A percentile compares a stretch with the other conserved stretches of the same genome.
phyloP scores from a whole-genome alignment of 1,140 invertebrate species.

The Dreissena polymorpha region DNA sequence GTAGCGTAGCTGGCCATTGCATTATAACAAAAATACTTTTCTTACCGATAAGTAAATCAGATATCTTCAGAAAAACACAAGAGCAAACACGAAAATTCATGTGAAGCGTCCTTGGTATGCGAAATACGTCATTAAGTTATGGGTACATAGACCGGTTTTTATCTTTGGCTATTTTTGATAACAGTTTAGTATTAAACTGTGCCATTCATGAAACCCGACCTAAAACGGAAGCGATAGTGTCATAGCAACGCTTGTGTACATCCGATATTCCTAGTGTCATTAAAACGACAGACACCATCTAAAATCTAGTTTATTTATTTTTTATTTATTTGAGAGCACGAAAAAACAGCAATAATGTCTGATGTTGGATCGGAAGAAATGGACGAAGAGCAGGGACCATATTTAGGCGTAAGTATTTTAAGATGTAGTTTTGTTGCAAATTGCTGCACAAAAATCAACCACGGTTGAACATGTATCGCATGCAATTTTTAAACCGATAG shows the following conservation, averaged over 20 bases:
- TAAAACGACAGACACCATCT: neutral
- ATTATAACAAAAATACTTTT: too few species aligned
- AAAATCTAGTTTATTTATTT: neutral
- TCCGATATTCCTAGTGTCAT: constrained; percentile 1
- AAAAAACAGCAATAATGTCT: constrained; percentile 70
- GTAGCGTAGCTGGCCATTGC: too few species aligned
- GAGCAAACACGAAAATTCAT: constrained; percentile 9
- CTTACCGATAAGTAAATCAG: too few species aligned
- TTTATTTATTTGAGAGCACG: neutral
- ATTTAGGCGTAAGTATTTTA: constrained; percentile 71
- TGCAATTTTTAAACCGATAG: neutral
- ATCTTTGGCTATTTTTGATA: neutral
- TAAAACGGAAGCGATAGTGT: constrained; percentile 2
- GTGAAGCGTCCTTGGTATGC: constrained; percentile 47
- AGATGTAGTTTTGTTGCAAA: neutral
- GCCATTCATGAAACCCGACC: neutral
- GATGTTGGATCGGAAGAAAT: constrained; percentile 75
- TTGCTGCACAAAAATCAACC: neutral
- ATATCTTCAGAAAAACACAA: neutral
- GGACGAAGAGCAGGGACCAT: constrained; percentile 76
- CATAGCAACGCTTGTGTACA: constrained; percentile 51
- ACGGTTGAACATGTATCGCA: neutral
- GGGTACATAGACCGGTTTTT: neutral
- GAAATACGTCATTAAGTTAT: constrained; percentile 34
- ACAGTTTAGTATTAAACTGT: neutral